Percentiles rank a stretch among this genome's conserved stretches.
These are phyloP conservation scores for Urocynchramus pylzowi DNA, from an alignment of 2,113 vertebrate species.

Conservation along the genomic window DNA sequence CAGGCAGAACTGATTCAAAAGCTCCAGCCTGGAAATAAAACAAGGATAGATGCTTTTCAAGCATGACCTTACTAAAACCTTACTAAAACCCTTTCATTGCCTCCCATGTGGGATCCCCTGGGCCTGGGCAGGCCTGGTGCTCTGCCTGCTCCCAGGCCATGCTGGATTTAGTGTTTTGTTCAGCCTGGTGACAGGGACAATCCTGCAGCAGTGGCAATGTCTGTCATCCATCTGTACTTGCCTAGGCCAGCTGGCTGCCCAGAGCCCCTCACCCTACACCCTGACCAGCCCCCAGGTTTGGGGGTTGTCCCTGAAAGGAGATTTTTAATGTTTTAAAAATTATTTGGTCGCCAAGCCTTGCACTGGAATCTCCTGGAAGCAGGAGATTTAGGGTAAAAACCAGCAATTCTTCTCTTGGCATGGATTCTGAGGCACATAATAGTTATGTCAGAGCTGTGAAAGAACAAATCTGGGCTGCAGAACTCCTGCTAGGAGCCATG, in stretches of 20 bases:
- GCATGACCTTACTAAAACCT: background rate
- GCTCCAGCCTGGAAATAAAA: conserved; percentile 18
- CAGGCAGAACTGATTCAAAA: conserved; percentile 6
- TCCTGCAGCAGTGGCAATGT: background rate
- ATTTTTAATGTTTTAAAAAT: accelerated
- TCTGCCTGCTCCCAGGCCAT: background rate
- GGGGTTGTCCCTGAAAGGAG: background rate
- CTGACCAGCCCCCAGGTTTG: background rate
- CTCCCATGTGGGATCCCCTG: background rate
- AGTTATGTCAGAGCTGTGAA: background rate
- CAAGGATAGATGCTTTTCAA: conserved; percentile 27
- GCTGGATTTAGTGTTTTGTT: background rate
- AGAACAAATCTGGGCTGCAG: background rate
- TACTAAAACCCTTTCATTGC: background rate
- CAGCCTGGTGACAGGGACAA: background rate
- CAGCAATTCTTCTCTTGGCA: background rate
- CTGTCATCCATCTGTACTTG: background rate
- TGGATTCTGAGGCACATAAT: background rate
- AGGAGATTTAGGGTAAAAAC: background rate
- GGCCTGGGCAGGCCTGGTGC: background rate
- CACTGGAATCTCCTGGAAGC: background rate
- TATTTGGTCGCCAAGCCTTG: background rate
- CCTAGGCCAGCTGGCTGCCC: background rate
- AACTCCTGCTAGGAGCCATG: background rate
- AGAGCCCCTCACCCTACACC: background rate